These are phyloP conservation scores for Calliphora vomitoria DNA, from an alignment of 2,888 invertebrate genomes.

Conservation along the genomic window DNA sequence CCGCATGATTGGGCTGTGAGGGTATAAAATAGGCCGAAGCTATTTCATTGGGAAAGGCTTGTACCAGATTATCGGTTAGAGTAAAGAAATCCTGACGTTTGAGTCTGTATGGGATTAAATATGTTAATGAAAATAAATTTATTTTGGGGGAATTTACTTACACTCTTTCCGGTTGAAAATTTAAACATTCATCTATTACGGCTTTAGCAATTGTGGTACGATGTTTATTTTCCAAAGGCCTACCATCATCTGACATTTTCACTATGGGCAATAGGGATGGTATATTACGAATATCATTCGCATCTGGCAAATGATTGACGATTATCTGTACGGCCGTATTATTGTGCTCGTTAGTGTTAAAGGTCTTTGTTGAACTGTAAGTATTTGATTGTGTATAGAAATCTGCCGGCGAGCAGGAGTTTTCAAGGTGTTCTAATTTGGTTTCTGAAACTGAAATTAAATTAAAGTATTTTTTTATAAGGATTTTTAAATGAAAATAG, in stretches of 20 bases:
- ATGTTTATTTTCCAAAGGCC: constrained; percentile 63
- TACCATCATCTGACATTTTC: constrained; percentile 39
- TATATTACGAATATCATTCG: constrained; percentile 58
- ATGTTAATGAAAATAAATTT: not conserved
- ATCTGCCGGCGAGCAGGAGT: not conserved
- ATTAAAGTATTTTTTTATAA: too few relatives aligned
- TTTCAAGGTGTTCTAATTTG: constrained; percentile 8
- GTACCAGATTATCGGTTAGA: constrained; percentile 44
- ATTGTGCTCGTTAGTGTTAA: not conserved
- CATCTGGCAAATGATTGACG: constrained; percentile 45
- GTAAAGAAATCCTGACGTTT: constrained; percentile 57
- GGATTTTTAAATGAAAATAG: too few relatives aligned
- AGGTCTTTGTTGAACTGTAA: not conserved
- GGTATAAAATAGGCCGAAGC: constrained; percentile 52
- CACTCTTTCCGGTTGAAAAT: constrained; percentile 56
- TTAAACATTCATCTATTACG: constrained; percentile 58
- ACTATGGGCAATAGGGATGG: constrained; percentile 42
- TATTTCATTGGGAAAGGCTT: constrained; percentile 57
- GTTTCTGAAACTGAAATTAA: not conserved
- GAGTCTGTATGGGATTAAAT: constrained; percentile 25
- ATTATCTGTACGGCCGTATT: constrained; percentile 10
- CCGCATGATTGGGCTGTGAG: constrained; percentile 21
- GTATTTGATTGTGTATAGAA: not conserved
- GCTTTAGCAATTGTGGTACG: constrained; percentile 51
- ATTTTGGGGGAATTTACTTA: constrained; percentile 5